phyloP scores from a whole-genome alignment of 2,113 vertebrate species.

The Lepus timidus region DNA sequence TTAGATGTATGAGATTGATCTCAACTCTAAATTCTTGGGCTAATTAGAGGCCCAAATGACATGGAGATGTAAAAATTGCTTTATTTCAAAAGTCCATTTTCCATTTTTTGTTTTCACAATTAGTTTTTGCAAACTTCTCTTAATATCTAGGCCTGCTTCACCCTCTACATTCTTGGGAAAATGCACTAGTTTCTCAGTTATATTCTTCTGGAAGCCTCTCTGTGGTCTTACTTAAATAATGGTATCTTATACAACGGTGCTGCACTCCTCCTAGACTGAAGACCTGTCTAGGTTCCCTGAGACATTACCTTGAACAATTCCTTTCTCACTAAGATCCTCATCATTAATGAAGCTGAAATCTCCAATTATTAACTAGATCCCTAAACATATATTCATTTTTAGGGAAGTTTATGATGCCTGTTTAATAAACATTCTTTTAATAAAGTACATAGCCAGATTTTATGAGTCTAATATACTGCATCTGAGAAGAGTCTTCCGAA shows the following conservation, averaged over 20 bases:
- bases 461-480: neutral
- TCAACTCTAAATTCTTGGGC: neutral
- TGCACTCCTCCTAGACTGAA: neutral
- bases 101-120: neutral
- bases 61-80: neutral
- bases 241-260: neutral
- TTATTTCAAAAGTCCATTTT: neutral
- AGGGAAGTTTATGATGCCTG: neutral
- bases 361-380: neutral
- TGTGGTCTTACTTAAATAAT: neutral
- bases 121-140: neutral
- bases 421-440: neutral
- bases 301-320: neutral
- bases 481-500: slow-evolving; percentile 48
- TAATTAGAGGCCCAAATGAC: neutral
- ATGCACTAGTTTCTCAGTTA: neutral
- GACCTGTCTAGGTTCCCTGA: neutral
- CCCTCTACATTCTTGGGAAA: neutral
- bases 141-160: neutral
- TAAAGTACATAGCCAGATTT: neutral
- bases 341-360: neutral
- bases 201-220: neutral
- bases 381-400: neutral
- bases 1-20: neutral
- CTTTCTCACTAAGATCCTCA: neutral